phyloP scores from a whole-genome alignment of 2,113 vertebrate species.

The Connochaetes taurinus region DNA sequence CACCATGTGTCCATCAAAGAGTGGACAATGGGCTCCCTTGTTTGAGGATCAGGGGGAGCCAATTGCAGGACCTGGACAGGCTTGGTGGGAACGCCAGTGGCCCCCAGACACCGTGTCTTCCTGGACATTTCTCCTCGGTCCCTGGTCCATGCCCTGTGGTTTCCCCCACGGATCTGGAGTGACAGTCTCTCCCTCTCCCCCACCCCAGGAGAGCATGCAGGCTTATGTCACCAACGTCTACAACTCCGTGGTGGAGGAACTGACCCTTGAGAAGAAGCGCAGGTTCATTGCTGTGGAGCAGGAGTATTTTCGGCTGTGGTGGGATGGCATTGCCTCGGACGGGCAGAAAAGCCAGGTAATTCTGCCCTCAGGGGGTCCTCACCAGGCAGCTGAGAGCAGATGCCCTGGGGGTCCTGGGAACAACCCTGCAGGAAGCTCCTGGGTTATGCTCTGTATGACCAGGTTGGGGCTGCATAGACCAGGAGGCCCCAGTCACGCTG shows the following conservation, averaged over 20 bases:
- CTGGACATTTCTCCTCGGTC: no score
- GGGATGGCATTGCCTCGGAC: conserved; percentile 83
- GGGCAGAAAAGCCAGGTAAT: conserved; percentile 85
- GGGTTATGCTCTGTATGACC: neutral
- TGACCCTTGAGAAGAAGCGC: conserved; percentile 77
- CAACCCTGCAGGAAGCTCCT: no score
- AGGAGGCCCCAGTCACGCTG: accelerated
- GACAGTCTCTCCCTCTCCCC: neutral
- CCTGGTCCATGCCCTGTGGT: neutral
- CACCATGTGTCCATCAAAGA: neutral
- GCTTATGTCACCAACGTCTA: conserved; percentile 91
- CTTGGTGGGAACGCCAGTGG: accelerated
- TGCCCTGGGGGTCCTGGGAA: accelerated
- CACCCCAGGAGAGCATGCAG: conserved; percentile 88
- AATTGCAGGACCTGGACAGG: neutral
- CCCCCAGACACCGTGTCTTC: neutral
- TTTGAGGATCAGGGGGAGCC: accelerated
- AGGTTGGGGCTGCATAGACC: accelerated
- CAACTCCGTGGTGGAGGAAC: conserved; percentile 84
- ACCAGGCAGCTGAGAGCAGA: accelerated
- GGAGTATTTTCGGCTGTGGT: conserved; percentile 76
- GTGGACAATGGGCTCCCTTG: accelerated
- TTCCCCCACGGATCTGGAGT: accelerated
- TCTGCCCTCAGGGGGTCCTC: neutral
- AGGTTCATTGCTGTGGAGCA: conserved; percentile 85